phyloP scores from a whole-genome alignment of 1,140 invertebrate species.

The Danaus melanippus region DNA sequence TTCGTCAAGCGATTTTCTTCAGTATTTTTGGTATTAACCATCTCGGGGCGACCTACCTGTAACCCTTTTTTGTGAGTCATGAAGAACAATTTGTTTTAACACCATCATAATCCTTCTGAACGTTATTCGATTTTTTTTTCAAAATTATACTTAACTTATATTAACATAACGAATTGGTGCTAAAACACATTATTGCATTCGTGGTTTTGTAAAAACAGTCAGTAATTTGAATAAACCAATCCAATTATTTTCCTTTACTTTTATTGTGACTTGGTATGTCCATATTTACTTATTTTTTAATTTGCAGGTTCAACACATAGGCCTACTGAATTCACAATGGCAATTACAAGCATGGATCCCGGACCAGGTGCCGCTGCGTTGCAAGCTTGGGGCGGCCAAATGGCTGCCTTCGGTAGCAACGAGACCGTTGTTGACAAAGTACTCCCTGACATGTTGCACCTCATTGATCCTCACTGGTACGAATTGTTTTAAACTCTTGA shows the following conservation, averaged over 20 bases:
- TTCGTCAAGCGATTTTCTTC: constrained; percentile 73
- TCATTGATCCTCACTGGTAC: constrained; percentile 75
- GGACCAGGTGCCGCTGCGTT: constrained; percentile 57
- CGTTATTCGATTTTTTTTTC: neutral
- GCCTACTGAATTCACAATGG: constrained; percentile 36
- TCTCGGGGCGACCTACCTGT: constrained; percentile 43
- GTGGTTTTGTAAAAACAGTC: neutral
- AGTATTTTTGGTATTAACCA: constrained; percentile 68
- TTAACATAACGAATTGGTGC: constrained; percentile 5
- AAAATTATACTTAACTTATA: neutral
- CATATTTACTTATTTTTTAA: neutral
- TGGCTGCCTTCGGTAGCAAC: constrained; percentile 64
- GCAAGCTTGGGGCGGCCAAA: constrained; percentile 63
- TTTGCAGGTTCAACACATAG: constrained; percentile 16
- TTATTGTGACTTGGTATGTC: too few species aligned
- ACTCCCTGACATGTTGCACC: constrained; percentile 74
- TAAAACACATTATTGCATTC: constrained; percentile 8
- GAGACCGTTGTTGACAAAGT: constrained; percentile 72
- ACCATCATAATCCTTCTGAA: constrained; percentile 5
- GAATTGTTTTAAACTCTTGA: too few species aligned
- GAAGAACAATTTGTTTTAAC: constrained; percentile 18
- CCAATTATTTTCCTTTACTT: too few species aligned
- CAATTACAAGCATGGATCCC: constrained; percentile 51
- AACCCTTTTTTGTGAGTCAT: constrained; percentile 41
- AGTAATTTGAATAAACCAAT: too few species aligned